These are phyloP conservation scores for Lepidothrix coronata DNA, from an alignment of 2,113 vertebrate genomes.

Conservation along the genomic window DNA sequence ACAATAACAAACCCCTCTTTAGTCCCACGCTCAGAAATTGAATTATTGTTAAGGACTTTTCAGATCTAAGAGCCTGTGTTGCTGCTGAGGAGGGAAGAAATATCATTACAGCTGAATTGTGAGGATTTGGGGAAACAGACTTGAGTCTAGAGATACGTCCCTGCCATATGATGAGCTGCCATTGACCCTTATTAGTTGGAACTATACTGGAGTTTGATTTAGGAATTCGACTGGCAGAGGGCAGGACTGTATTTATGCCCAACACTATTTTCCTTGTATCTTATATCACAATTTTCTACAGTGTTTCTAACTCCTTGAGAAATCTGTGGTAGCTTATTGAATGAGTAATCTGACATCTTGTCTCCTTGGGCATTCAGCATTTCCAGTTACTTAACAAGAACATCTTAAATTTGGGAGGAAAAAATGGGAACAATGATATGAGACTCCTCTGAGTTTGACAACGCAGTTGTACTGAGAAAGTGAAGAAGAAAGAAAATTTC, in stretches of 20 bases:
- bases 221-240: not conserved
- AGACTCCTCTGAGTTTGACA: not conserved
- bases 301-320: not conserved
- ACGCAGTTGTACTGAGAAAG: not conserved
- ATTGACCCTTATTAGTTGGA: not conserved
- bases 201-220: not conserved
- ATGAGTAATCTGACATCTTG: not conserved
- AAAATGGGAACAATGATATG: not conserved
- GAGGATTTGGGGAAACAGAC: not conserved
- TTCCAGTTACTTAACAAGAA: not conserved
- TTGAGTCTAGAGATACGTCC: fast-evolving
- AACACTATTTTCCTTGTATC: not conserved
- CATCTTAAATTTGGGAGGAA: not conserved
- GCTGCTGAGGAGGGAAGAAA: not conserved
- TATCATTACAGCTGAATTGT: not conserved
- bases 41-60: not conserved
- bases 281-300: not conserved
- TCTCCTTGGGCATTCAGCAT: not conserved
- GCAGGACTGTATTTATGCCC: not conserved
- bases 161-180: not conserved
- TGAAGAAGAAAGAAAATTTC: not conserved
- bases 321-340: not conserved
- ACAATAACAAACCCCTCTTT: not conserved
- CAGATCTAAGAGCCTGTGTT: not conserved
- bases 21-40: not conserved